These are phyloP conservation scores for Pyrrhia umbra DNA, from an alignment of 2,888 invertebrate genomes.

Conservation along the genomic window DNA sequence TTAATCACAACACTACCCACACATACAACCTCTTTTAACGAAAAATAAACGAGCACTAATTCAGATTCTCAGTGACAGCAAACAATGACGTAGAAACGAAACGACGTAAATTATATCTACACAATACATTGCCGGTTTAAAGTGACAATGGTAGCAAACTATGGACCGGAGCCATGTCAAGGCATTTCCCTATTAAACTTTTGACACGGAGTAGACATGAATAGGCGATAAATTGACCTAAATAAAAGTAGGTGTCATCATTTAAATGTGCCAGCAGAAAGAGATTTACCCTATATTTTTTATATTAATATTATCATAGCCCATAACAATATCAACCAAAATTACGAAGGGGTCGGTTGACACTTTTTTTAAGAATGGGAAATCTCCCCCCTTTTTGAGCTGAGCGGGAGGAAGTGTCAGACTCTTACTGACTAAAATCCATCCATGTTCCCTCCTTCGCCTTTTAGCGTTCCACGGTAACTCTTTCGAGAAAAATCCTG, in stretches of 20 bases:
- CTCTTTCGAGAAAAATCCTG: too few relatives aligned
- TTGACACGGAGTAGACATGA: conserved; percentile 71
- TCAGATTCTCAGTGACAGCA: conserved; percentile 19
- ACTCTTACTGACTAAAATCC: too few relatives aligned
- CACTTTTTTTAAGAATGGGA: too few relatives aligned
- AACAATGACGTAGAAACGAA: conserved; percentile 40
- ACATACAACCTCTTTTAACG: background rate
- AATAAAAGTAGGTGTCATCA: conserved; percentile 45
- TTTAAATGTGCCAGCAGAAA: conserved; percentile 8
- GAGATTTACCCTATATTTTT: background rate
- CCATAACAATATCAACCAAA: too few relatives aligned
- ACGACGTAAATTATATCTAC: conserved; percentile 64
- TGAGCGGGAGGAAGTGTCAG: too few relatives aligned
- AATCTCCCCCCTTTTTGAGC: too few relatives aligned
- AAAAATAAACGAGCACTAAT: conserved; percentile 25
- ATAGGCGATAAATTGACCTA: conserved; percentile 64
- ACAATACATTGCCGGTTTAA: conserved; percentile 68
- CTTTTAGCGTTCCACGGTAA: too few relatives aligned
- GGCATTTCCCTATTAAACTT: conserved; percentile 80
- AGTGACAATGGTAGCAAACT: conserved; percentile 70
- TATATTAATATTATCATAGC: too few relatives aligned
- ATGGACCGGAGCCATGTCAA: conserved; percentile 74
- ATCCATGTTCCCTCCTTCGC: too few relatives aligned
- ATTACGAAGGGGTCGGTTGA: too few relatives aligned
- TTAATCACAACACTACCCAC: background rate